A percentile compares a stretch with the other conserved stretches of the same genome.
These are phyloP conservation scores for Fulica atra DNA, from an alignment of 2,113 vertebrate species.

Conservation along the genomic window DNA sequence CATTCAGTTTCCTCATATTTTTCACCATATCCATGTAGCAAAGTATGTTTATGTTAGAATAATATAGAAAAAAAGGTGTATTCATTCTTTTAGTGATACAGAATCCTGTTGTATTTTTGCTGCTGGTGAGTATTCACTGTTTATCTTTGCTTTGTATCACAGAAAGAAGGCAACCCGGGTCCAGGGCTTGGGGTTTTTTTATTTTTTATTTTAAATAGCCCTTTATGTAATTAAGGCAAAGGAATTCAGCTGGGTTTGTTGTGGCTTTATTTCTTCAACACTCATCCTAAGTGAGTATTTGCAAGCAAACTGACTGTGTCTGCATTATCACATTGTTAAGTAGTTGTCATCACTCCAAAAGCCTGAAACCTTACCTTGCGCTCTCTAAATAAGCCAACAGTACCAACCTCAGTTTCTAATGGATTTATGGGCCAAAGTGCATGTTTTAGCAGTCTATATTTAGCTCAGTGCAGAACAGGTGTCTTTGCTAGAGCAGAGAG, in stretches of 20 bases:
- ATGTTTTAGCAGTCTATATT: not conserved
- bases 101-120: not conserved
- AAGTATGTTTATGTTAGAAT: not conserved
- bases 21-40: not conserved
- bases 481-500: not conserved
- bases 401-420: not conserved
- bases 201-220: not conserved
- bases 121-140: not conserved
- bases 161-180: not conserved
- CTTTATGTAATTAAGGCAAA: not conserved
- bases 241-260: not conserved
- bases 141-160: not conserved
- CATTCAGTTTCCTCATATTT: not conserved
- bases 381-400: not conserved
- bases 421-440: not conserved
- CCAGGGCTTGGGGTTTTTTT: fast-evolving
- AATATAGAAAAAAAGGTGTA: not conserved
- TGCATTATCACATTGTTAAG: not conserved
- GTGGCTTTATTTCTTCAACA: not conserved
- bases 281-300: not conserved
- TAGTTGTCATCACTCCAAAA: not conserved
- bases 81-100: not conserved
- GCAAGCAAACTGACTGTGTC: not conserved
- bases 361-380: not conserved
- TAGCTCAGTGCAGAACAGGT: not conserved